phyloP scores from a whole-genome alignment of 2,113 vertebrate genomes.

The Hydropotes inermis region DNA sequence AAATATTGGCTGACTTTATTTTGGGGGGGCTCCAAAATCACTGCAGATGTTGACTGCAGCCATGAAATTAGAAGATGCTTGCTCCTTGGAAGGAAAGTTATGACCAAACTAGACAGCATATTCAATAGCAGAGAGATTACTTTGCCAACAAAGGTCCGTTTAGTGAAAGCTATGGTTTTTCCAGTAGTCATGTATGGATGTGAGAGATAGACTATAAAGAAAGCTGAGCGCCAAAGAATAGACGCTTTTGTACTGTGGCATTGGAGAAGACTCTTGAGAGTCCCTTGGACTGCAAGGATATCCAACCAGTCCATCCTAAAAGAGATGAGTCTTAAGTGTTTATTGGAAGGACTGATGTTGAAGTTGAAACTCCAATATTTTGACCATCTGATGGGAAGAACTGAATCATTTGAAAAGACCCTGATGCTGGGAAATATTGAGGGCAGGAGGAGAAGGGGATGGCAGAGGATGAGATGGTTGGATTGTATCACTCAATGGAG shows the following conservation, averaged over 20 bases:
- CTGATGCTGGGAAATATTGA: neutral
- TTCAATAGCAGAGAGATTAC: neutral
- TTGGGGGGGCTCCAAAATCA: neutral
- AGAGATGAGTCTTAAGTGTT: neutral
- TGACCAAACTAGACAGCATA: neutral
- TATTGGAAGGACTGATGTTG: neutral
- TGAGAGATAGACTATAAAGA: neutral
- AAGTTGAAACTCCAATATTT: neutral
- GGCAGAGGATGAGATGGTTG: neutral
- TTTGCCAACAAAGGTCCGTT: neutral
- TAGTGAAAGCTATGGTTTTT: neutral
- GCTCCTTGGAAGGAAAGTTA: neutral
- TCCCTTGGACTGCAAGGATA: neutral
- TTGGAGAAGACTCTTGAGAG: neutral
- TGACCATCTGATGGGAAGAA: neutral
- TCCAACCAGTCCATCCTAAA: neutral
- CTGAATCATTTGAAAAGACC: neutral
- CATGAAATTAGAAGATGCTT: neutral
- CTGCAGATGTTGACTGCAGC: neutral
- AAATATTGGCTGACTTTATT: neutral
- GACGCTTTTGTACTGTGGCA: accelerated
- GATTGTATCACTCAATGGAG: neutral
- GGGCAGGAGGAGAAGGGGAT: accelerated
- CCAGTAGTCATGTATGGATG: neutral
- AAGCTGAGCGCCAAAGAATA: neutral